Evolutionary conservation across 2,113 vertebrate species (phyloP).

Genomic region (Jaculus jaculus): DNA sequence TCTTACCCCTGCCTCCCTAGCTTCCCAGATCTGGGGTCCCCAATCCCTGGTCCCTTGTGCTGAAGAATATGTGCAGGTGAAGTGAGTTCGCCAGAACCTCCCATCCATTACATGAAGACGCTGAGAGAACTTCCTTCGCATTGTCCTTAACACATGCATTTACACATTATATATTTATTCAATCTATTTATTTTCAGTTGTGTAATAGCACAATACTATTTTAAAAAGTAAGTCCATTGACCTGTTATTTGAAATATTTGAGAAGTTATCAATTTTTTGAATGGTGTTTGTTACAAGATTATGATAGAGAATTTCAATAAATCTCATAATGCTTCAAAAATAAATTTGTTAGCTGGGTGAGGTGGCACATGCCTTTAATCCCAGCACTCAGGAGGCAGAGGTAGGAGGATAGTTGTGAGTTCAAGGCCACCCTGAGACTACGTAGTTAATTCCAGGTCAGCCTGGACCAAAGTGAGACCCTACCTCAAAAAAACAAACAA

Average conservation of each 20-base stretch:
- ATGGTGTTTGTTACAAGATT: neutral
- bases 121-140: neutral
- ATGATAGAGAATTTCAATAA: neutral
- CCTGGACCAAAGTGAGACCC: too few relatives aligned
- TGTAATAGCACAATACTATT: neutral
- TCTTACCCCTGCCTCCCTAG: too few relatives aligned
- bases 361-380: too few relatives aligned
- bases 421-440: too few relatives aligned
- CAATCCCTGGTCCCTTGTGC: too few relatives aligned
- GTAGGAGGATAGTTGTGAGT: too few relatives aligned
- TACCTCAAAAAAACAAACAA: too few relatives aligned
- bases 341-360: too few relatives aligned
- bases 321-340: neutral
- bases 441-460: too few relatives aligned
- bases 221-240: neutral
- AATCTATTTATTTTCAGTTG: neutral
- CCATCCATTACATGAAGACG: neutral
- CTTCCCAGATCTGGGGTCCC: too few relatives aligned
- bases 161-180: neutral
- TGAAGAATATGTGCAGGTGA: too few relatives aligned
- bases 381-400: too few relatives aligned
- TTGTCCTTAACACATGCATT: neutral
- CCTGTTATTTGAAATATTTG: neutral
- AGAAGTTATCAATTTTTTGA: neutral
- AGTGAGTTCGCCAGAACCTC: neutral